Evolutionary conservation across 2,113 vertebrate genomes (phyloP), one percentile per base, ranked within the genome.

Genomic region (Eptesicus fuscus): DNA sequence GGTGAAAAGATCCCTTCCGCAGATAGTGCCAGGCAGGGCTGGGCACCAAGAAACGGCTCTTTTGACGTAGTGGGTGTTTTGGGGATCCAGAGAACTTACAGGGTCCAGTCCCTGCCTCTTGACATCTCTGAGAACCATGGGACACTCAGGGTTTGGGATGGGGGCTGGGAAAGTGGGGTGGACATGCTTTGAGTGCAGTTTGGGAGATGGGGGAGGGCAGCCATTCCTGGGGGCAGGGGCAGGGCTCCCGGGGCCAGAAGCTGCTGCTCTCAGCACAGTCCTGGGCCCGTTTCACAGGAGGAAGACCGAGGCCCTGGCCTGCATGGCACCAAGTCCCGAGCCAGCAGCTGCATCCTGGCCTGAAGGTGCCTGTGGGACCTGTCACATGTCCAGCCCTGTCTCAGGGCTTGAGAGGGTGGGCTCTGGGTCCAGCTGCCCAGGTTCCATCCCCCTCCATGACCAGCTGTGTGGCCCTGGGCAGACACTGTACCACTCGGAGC

Each of bases 181-280:
- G 4, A 25, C 30, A 20, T 76, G 40, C 35, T 63, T 32, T 35
- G 47, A 77, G 44, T 4, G 9, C 9, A 83, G 67, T 23, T 95
- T 91, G 0, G 0, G 47, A 65, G 77, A 17, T 1, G 1, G 23
- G 4, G 1, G 18, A 40, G 32, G 51, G 32, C 0, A 2, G 71
- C 28, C 44, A 22, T 40, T 22, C 4, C 12, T 9, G 40, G 20
- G n/a, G 9, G 25, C 10, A 40, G 37, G 70, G 42, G 1, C 23
- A 13, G 42, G 56, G 28, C 11, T 77, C 23, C 16, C 28, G 9
- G 67, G n/a, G 8, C 16, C 11, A 6, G 83, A 85, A 76, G 32
- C 47, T 2, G 5, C 22, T 61, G 5, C 20, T n/a, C 17, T 70
- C 7, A 7, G 37, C 1, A 7, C 0, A 0, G 1, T 40, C 53